Evolutionary conservation across 2,797 vertebrate species (phyloP).

Genomic region (Craterocephalus amniculus): DNA sequence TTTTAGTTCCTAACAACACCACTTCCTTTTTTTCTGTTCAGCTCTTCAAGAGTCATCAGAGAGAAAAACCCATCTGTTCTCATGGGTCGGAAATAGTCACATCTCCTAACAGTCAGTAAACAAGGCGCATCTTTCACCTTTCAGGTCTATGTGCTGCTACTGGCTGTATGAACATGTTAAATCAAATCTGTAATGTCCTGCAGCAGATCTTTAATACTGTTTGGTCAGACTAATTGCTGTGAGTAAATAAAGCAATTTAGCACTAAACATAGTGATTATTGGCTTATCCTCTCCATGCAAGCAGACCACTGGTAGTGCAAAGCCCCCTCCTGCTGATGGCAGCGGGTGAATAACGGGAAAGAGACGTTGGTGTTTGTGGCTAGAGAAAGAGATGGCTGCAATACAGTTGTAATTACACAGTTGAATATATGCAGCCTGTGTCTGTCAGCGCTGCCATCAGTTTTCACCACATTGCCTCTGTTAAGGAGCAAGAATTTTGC

Average conservation of each 20-base stretch:
- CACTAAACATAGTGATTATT: conserved; percentile 38
- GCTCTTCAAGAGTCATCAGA: background rate
- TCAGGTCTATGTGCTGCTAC: conserved; percentile 26
- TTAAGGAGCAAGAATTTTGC: conserved; percentile 24
- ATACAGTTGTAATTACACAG: conserved; percentile 61
- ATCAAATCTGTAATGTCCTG: conserved; percentile 38
- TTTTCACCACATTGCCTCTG: conserved; percentile 52
- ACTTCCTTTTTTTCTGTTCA: background rate
- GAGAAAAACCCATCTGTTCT: conserved; percentile 42
- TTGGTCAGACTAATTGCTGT: conserved; percentile 35
- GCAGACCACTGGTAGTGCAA: conserved; percentile 28
- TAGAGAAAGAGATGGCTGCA: conserved; percentile 39
- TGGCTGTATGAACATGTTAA: conserved; percentile 22
- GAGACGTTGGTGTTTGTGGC: conserved; percentile 46
- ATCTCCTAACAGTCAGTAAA: conserved; percentile 32
- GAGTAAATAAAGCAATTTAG: conserved; percentile 59
- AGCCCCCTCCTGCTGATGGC: conserved; percentile 39
- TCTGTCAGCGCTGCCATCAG: conserved; percentile 52
- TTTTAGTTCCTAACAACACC: background rate
- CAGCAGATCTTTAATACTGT: conserved; percentile 25
- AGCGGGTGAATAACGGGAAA: conserved; percentile 48
- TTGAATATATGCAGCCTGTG: conserved; percentile 49
- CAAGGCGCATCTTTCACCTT: conserved; percentile 42
- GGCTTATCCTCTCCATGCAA: conserved; percentile 39
- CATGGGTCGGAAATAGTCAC: conserved; percentile 46